Evolutionary conservation across 2,888 invertebrate species (phyloP).

Genomic region (Ctenicera cuprea): DNA sequence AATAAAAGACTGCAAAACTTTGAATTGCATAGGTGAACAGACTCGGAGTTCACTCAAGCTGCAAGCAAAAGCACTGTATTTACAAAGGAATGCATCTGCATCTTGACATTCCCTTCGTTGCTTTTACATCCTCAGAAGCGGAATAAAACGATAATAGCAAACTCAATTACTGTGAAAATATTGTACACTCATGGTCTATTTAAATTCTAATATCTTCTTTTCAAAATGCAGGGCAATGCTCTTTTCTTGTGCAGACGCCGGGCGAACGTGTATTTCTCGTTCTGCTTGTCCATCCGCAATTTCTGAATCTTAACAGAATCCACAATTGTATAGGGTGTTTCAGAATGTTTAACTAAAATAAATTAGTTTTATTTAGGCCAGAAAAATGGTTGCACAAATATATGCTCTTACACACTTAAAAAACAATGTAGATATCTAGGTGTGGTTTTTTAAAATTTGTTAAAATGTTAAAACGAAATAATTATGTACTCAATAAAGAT

Average conservation of each 20-base stretch:
- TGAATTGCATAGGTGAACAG: slow-evolving; percentile 43
- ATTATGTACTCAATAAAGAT: no score
- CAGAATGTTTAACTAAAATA: no score
- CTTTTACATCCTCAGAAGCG: slow-evolving; percentile 17
- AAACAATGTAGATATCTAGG: no score
- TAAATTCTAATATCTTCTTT: slow-evolving; percentile 9
- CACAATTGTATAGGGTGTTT: no score
- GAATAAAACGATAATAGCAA: slow-evolving; percentile 8
- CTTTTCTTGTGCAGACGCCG: background rate
- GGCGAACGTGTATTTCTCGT: slow-evolving; percentile 10
- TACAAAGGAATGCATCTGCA: slow-evolving; percentile 33
- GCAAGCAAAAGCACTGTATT: slow-evolving; percentile 29
- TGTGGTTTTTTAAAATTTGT: no score
- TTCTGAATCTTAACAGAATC: background rate
- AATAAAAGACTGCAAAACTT: slow-evolving; percentile 21
- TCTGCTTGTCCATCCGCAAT: slow-evolving; percentile 7
- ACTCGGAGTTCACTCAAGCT: slow-evolving; percentile 41
- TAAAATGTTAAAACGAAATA: no score
- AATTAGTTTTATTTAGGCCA: no score
- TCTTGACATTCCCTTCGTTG: slow-evolving; percentile 10
- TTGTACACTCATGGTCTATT: slow-evolving; percentile 5
- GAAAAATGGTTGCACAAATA: no score
- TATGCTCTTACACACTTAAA: no score
- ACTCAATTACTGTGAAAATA: slow-evolving; percentile 15
- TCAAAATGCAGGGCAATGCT: slow-evolving; percentile 11